Base-by-base conservation (phyloP, 1,140 invertebrate species). In the Coenobita brevimanus region DNA sequence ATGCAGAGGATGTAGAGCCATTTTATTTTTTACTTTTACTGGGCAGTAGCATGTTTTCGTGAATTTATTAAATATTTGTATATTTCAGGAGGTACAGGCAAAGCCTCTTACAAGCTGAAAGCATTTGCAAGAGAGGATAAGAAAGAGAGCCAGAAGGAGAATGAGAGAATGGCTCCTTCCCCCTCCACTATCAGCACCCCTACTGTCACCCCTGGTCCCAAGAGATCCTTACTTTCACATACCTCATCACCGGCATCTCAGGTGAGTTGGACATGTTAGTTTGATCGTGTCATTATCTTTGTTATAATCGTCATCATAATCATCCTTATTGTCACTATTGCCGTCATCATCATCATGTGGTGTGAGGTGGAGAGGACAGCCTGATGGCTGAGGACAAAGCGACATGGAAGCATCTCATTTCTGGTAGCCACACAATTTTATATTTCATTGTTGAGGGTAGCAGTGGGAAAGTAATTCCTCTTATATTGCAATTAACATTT, bases 121-220 rank as follows among this genome's bases (percentile, higher is more conserved):
- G 24, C 62, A 15, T 82, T 82, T 82, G 62, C 36, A 30, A 69
- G n/a, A 62, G 62, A 41, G 30, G 60, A 46, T 4, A 46, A 62
- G n/a, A 27, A 8, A 69, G 54, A 1, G 3, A 82, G 24, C 62
- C 0, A 6, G 62, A 41, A 4, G 15, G 1, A 81, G 79, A n/a
- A 30, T 64, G 30, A 30, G 1, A 43, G 62, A 50, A 1, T 50
- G 17, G 13, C 54, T 0, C 21, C 21, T 17, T 17, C 43, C 21
- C 17, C 27, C 3, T 4, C 21, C 36, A 38, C 2, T 6, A 69
- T 41, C 21, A 69, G 3, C 0, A 69, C n/a, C 41, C 27, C 36
- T 27, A 41, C 80, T n/a, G 69, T 69, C 30, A 79, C 76, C 10
- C 60, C 62, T 36, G 69, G 80, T 82, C 80, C 80, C 24, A 27